phyloP scores from a whole-genome alignment of 2,797 vertebrate species.

The Sebastes hopkinsi region DNA sequence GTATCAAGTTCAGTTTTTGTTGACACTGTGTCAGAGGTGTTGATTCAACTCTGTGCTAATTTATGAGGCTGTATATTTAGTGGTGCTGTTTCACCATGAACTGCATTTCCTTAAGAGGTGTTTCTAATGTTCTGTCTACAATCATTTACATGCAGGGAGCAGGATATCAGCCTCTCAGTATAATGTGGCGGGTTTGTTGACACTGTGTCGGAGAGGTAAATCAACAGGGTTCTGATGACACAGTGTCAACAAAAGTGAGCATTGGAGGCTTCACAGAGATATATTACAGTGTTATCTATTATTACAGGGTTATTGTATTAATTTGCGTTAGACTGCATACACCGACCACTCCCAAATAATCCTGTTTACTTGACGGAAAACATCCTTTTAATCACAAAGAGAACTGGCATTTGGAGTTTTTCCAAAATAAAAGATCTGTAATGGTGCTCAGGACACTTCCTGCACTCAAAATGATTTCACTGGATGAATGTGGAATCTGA shows the following conservation, averaged over 20 bases:
- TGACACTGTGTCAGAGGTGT: conserved; percentile 3
- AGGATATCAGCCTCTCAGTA: not conserved
- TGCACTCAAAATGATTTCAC: not conserved
- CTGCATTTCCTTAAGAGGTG: conserved; percentile 9
- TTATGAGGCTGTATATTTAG: conserved; percentile 2
- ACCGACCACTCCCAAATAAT: not conserved
- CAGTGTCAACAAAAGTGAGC: not conserved
- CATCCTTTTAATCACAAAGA: not conserved
- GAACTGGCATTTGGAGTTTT: not conserved
- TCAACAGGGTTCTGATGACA: not conserved
- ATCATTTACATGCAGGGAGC: conserved; percentile 4
- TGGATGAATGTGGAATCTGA: not conserved
- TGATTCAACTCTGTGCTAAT: not conserved
- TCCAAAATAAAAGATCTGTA: not conserved
- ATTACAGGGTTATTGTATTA: not conserved
- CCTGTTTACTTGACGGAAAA: not conserved
- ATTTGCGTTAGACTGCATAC: not conserved
- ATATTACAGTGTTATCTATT: not conserved
- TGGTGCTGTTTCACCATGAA: not conserved
- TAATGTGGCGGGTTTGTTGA: conserved; percentile 13
- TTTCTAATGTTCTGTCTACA: not conserved
- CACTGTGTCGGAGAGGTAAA: not conserved
- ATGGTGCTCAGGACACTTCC: not conserved
- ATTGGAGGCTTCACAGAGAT: not conserved
- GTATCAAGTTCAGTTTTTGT: not conserved